Evolutionary conservation across 1,140 invertebrate species (phyloP).

Genomic region (Platyscapa corneri): DNA sequence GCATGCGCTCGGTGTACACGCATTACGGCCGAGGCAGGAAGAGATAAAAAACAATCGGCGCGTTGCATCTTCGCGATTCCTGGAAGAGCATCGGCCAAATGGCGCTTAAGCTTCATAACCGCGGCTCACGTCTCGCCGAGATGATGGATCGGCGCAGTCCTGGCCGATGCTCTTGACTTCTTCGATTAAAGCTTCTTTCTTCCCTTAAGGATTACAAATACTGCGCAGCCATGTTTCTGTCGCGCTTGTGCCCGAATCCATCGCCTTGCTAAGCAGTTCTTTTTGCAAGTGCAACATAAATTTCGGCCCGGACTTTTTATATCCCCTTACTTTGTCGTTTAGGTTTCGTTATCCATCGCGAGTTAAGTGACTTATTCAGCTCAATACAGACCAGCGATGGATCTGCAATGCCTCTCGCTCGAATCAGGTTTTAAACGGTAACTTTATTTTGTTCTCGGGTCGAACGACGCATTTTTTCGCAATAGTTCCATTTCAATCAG

Average conservation of each 20-base stretch:
- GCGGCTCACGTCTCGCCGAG: background rate
- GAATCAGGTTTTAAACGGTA: background rate
- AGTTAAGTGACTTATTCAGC: no score
- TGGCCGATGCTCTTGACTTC: conserved; percentile 59
- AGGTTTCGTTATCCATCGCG: background rate
- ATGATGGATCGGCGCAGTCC: conserved; percentile 30
- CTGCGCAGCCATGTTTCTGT: background rate
- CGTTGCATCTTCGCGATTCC: background rate
- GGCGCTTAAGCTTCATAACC: background rate
- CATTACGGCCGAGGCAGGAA: background rate
- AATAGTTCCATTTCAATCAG: no score
- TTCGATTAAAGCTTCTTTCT: conserved; percentile 53
- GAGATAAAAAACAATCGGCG: background rate
- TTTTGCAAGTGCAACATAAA: background rate
- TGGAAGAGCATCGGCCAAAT: background rate
- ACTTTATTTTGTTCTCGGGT: no score
- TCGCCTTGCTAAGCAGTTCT: no score
- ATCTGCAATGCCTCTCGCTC: background rate
- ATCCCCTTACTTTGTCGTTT: background rate
- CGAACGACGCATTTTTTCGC: no score
- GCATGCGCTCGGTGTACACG: background rate
- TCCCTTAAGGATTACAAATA: background rate
- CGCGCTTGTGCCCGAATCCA: background rate
- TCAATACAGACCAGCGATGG: background rate
- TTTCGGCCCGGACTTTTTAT: background rate